Base-by-base conservation (phyloP, 1,140 invertebrate genomes). In the Ridgeia piscesae region DNA sequence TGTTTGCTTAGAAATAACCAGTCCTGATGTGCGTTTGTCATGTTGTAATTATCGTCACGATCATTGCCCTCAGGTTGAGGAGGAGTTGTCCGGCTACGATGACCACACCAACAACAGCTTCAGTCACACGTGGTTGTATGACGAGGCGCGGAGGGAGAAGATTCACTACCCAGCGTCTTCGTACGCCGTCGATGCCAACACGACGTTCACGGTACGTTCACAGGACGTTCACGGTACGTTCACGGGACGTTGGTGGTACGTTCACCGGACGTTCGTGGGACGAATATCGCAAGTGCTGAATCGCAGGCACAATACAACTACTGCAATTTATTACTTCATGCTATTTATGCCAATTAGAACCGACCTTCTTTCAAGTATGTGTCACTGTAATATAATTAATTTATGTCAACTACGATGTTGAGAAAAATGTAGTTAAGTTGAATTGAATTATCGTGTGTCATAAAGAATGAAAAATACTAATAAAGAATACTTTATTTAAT, bases 111-210 rank as follows among this genome's bases (percentile, higher is more conserved):
- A 98, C 95, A 97, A 98, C 35, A 98, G 98, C 0, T 95, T 95
- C 93, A 97, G 97, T 91, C 98, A 99, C 94, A 97, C 97, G 88
- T 99, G 98, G 98, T 96, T 98, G 91, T 98, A 98, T 94, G 97
- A 97, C 93, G 98, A 98, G 11, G 97, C 98, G 95, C 97, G 98
- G 0, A 98, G 98, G 95, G 97, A 98, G 77, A 96, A 98, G 91
- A 97, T 99, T 0, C 98, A 98, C 95, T 99, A 98, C 95, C 98
- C 98, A 0, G 94, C 95, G 0, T 97, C 98, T 0, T 98, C 98
- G 8, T 98, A 97, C 95, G 99, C 98, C n/a, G 97, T 99, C 91
- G 99, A 99, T 96, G 98, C 98, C 0, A 99, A 99, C 95, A 97
- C 98, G 48, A 99, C 98, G 0, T 99, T 99, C 95, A 97, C 98